Conservation (phyloP, 2,888 invertebrate species). For the Nezara viridula region DNA sequence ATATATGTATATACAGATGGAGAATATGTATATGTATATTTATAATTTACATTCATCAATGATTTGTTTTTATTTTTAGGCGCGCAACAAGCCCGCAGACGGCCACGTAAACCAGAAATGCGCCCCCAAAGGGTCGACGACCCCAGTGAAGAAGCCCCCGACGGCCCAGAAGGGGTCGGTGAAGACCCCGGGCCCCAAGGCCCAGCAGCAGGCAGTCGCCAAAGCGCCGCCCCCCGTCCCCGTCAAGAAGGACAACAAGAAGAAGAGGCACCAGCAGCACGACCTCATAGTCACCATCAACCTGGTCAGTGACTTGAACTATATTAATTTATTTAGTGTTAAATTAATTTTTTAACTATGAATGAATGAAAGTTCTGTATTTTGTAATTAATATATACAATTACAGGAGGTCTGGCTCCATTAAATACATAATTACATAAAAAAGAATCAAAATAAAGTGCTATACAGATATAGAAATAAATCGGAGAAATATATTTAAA, state of each 20-base stretch:
- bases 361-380: no score
- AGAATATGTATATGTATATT: no score
- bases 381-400: no score
- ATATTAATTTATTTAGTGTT: no score
- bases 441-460: no score
- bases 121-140: conserved; percentile 71
- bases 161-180: conserved; percentile 83
- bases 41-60: background rate
- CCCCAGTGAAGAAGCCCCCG: conserved; percentile 73
- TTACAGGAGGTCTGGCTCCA: no score
- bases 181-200: conserved; percentile 71
- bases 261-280: conserved; percentile 84
- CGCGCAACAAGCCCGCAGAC: conserved; percentile 86
- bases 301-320: conserved; percentile 78
- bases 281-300: conserved; percentile 87
- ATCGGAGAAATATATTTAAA: no score
- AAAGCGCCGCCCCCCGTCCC: conserved; percentile 70
- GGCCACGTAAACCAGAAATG: conserved; percentile 82
- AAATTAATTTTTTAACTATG: no score
- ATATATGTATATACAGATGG: no score
- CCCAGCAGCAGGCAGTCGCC: conserved; percentile 66
- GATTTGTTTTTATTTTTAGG: conserved; percentile 72
- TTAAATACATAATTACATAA: no score
- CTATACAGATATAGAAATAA: no score
- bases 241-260: conserved; percentile 77